Conservation (phyloP, 2,113 vertebrate species). For the Pseudorectes ferrugineus region DNA sequence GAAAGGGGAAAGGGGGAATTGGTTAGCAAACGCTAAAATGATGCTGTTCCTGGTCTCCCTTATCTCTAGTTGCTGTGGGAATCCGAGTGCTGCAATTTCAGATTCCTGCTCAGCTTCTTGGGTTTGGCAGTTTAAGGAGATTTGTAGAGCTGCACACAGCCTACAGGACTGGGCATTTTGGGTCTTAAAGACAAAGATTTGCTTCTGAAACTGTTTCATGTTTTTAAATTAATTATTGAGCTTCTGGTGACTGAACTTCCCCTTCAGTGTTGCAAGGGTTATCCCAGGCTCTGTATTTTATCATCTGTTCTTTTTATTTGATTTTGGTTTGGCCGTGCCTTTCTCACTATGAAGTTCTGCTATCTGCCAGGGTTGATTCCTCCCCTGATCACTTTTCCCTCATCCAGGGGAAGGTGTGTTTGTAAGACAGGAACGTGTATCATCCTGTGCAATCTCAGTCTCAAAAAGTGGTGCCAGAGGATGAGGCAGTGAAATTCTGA, state of each 20-base stretch:
- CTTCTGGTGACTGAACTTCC: neutral
- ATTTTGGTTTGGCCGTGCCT: neutral
- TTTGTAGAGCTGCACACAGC: neutral
- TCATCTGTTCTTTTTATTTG: neutral
- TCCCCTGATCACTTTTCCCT: neutral
- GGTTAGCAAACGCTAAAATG: neutral
- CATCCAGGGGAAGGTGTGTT: neutral
- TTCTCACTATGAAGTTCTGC: rapidly evolving
- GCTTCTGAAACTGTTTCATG: neutral
- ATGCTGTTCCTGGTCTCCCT: neutral
- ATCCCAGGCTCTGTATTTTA: neutral
- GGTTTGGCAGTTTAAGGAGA: neutral
- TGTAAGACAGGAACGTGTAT: neutral
- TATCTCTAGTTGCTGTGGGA: neutral
- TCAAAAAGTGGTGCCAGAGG: neutral
- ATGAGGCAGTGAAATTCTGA: neutral
- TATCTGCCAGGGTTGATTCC: neutral
- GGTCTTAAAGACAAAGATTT: neutral
- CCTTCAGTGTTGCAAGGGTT: neutral
- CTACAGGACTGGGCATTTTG: neutral
- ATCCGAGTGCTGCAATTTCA: neutral
- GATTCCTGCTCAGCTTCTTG: neutral
- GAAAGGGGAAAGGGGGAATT: neutral
- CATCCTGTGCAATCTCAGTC: neutral
- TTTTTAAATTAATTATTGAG: neutral